A percentile compares a stretch with the other conserved stretches of the same genome.
phyloP scores from a whole-genome alignment of 2,888 invertebrate genomes.

The Euzetes globulus region DNA sequence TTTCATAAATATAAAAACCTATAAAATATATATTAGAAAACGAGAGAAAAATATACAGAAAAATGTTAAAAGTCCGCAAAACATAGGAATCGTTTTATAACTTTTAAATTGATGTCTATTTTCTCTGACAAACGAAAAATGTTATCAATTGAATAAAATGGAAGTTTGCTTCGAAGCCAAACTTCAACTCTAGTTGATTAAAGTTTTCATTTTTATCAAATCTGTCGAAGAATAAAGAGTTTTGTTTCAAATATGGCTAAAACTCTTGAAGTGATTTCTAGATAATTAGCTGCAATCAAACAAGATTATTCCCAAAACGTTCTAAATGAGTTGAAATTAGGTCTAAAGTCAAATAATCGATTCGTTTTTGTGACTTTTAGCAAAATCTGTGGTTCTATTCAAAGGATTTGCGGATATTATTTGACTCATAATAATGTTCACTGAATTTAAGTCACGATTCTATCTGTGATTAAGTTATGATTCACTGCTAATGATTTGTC shows the following conservation, averaged over 20 bases:
- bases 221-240: too few relatives aligned
- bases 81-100: neutral
- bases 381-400: too few relatives aligned
- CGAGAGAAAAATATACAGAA: neutral
- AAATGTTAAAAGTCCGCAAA: neutral
- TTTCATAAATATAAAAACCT: neutral
- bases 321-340: neutral
- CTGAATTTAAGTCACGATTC: neutral
- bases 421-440: neutral
- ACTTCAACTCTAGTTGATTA: too few relatives aligned
- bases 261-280: too few relatives aligned
- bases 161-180: too few relatives aligned
- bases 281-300: neutral
- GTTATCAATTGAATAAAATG: too few relatives aligned
- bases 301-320: neutral
- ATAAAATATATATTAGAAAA: neutral
- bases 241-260: too few relatives aligned
- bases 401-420: too few relatives aligned
- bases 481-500: conserved; percentile 10
- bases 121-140: too few relatives aligned
- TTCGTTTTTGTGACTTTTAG: neutral
- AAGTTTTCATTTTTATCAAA: too few relatives aligned
- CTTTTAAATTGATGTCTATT: neutral
- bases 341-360: neutral
- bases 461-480: conserved; percentile 6